These are phyloP conservation scores for Mus spicilegus DNA, from an alignment of 2,113 vertebrate species.

Conservation along the genomic window DNA sequence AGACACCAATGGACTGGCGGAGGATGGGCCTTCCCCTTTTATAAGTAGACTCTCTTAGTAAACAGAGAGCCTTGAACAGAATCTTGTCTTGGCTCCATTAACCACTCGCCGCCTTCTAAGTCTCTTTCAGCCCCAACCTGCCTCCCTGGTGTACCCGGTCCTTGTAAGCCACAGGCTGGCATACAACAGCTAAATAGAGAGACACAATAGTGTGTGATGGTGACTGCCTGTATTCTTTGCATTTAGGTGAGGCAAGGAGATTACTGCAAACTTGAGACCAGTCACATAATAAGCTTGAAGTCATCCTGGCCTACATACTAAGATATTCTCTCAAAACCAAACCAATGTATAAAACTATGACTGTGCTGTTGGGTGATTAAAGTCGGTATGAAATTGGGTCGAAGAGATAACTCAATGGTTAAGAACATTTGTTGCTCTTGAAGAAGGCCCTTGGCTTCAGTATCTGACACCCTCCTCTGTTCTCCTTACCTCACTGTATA, in stretches of 20 bases:
- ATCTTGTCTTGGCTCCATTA: too few species aligned
- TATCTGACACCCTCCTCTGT: neutral
- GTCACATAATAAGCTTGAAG: neutral
- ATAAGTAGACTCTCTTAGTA: too few species aligned
- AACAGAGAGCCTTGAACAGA: too few species aligned
- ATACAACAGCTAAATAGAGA: neutral
- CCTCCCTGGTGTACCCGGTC: too few species aligned
- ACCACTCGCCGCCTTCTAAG: too few species aligned
- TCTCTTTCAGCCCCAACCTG: too few species aligned
- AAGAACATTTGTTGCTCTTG: neutral
- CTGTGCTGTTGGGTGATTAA: neutral
- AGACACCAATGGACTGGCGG: too few species aligned
- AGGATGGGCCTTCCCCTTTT: too few species aligned
- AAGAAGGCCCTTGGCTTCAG: neutral
- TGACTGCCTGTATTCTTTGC: neutral
- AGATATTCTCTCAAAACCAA: neutral
- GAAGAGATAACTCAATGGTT: neutral
- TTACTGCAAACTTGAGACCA: neutral
- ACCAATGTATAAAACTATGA: neutral
- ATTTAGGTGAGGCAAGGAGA: neutral
- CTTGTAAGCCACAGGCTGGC: too few species aligned
- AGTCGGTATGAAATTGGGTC: neutral
- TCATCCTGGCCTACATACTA: neutral
- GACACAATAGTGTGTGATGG: neutral
- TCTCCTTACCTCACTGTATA: neutral